A percentile compares a stretch with the other conserved stretches of the same genome.
Conservation (phyloP, 2,113 vertebrate species). For the Rhinopomastus cyanomelas region DNA sequence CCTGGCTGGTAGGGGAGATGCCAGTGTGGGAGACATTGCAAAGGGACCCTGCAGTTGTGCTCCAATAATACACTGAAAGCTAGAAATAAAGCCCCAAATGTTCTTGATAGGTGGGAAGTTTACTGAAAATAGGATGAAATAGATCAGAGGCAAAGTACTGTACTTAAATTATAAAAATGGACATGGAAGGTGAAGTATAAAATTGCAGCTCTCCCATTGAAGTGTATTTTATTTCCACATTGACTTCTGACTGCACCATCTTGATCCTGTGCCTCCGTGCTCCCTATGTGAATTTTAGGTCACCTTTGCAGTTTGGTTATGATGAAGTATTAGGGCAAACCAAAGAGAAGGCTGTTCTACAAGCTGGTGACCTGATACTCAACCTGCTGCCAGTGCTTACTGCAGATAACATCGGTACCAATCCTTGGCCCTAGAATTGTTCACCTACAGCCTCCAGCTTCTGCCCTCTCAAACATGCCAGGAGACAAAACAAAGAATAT, state of each 20-base stretch:
- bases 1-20: background rate
- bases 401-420: background rate
- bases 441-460: background rate
- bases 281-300: background rate
- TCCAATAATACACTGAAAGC: background rate
- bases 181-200: background rate
- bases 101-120: background rate
- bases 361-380: background rate
- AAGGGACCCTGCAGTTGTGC: background rate
- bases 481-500: background rate
- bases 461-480: conserved; percentile 4
- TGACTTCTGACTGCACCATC: background rate
- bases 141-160: background rate
- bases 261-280: background rate
- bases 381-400: background rate
- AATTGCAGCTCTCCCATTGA: background rate
- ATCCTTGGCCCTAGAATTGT: background rate
- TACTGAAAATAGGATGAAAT: background rate
- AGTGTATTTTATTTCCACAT: background rate
- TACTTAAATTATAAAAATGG: background rate
- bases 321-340: background rate
- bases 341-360: background rate
- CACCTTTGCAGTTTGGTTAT: background rate
- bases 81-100: background rate
- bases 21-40: background rate